Conservation (phyloP, 2,113 vertebrate genomes). For the Orcinus orca region DNA sequence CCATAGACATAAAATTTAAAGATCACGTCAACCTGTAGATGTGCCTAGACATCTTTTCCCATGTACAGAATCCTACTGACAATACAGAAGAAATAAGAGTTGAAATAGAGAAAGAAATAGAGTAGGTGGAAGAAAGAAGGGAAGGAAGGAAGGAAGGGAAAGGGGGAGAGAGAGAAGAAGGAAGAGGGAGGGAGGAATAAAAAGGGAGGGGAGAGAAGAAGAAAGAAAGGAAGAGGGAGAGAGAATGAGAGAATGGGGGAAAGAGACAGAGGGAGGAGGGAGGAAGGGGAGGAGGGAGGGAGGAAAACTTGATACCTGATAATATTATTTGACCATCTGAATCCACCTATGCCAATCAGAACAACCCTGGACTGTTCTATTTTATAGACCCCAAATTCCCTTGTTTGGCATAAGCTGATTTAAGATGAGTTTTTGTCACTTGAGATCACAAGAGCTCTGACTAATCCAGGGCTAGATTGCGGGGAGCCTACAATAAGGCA, state of each 20-base stretch:
- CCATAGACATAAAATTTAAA: background rate
- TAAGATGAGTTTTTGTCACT: background rate
- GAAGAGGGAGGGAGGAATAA: background rate
- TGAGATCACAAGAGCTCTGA: background rate
- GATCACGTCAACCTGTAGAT: background rate
- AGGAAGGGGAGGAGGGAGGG: background rate
- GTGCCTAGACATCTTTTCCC: background rate
- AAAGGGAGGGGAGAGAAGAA: background rate
- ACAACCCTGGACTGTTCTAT: background rate
- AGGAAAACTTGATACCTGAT: background rate
- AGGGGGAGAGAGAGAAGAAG: background rate
- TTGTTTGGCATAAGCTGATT: background rate
- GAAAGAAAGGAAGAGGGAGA: background rate
- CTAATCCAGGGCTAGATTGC: background rate
- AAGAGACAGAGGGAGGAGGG: background rate
- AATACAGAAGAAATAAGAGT: background rate
- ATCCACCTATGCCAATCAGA: background rate
- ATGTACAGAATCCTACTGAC: background rate
- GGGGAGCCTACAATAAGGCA: background rate
- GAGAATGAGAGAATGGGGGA: no score
- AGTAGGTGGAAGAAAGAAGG: background rate
- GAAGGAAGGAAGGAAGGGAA: background rate
- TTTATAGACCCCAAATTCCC: background rate
- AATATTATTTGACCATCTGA: background rate
- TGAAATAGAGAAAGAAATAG: background rate